phyloP scores from a whole-genome alignment of 2,797 vertebrate genomes.

The Otolemur crassicaudatus region DNA sequence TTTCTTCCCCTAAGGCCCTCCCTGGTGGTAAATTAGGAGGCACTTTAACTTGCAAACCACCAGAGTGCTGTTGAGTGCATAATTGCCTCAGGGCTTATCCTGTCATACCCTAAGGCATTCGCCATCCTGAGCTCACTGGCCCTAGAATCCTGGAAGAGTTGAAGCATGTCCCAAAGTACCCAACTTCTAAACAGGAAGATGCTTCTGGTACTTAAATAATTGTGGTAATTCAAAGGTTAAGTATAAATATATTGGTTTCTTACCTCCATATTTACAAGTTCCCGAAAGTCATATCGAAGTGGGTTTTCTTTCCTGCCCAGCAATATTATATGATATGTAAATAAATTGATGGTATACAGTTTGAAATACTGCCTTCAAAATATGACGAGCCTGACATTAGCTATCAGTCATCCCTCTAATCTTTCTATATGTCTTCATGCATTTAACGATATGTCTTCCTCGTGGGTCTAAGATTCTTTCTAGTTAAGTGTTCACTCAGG shows the following conservation, averaged over 20 bases:
- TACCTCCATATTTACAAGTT: neutral
- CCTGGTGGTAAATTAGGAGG: conserved; percentile 63
- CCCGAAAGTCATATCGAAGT: neutral
- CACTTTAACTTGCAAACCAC: conserved; percentile 67
- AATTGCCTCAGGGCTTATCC: conserved; percentile 51
- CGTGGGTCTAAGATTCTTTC: neutral
- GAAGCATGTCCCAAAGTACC: neutral
- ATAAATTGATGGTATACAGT: neutral
- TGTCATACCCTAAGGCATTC: neutral
- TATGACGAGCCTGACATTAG: neutral
- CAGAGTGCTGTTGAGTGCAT: neutral
- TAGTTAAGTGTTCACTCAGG: neutral
- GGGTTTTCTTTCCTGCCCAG: neutral
- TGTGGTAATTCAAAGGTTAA: conserved; percentile 55
- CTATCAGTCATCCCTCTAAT: neutral
- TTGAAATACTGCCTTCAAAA: neutral
- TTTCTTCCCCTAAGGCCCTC: conserved; percentile 72
- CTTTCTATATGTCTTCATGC: neutral
- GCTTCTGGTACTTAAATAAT: neutral
- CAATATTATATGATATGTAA: neutral
- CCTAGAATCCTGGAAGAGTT: neutral
- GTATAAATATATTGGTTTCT: conserved; percentile 19
- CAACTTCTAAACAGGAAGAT: conserved; percentile 30
- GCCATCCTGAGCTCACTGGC: neutral
- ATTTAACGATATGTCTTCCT: neutral